Evolutionary conservation across 2,888 invertebrate genomes (phyloP), one percentile per base, ranked within the genome.

Genomic region (Diaphora mendica): DNA sequence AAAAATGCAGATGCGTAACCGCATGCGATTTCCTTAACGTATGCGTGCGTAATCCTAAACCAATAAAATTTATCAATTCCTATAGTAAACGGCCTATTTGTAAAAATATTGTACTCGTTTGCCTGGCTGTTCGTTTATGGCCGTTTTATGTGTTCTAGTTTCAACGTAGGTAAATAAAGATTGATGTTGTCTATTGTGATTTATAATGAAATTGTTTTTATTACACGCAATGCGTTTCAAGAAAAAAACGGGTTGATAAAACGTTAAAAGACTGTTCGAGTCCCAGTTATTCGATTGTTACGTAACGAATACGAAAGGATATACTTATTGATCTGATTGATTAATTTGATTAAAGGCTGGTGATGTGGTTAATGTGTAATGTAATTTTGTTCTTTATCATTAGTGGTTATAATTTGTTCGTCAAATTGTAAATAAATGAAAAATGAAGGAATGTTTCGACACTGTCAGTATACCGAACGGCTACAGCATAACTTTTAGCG

Each of bases 1-100:
- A 77, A 79, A 77, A 78, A 82, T 84, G 84, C 82, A 84, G 82
- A 84, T 83, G 82, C 74, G 78, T 72, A 75, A 76, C 70, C 71
- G 70, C 82, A 77, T 76, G 81, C 72, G 70, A 23, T 82, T 78
- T 82, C 74, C 73, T 71, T 76, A 78, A 77, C 72, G 67, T 67
- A 71, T 74, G 71, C 72, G 68, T 74, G 70, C 77, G 73, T 73
- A 77, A 80, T 76, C 76, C 73, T 77, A 74, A 70, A 65, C 78
- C 74, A 74, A 77, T 75, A 74, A 76, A 74, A 44, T 33, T 26
- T 64, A 30, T 68, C 68, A 64, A 39, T 55, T 71, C 71, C 62
- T 65, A 66, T 71, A 72, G 72, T 75, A 75, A 76, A 79, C 68
- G 72, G 64, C 66, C 66, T 44, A 30, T 68, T 82, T 72, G 73